These are phyloP conservation scores for Rhinogobius similis DNA, from an alignment of 2,113 vertebrate species.

Conservation along the genomic window DNA sequence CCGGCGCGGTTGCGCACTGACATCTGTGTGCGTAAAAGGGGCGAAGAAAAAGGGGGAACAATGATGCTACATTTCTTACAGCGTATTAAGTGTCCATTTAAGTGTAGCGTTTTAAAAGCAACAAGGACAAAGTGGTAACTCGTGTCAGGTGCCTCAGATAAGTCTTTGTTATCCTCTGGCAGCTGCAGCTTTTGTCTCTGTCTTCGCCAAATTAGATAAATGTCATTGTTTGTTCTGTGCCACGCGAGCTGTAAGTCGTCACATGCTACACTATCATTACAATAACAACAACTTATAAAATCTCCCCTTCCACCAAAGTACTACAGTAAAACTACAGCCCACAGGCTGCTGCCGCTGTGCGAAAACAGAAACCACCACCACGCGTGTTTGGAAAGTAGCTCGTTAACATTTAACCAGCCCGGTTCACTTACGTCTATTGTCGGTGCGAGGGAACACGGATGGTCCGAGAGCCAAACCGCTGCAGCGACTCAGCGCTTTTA, in stretches of 20 bases:
- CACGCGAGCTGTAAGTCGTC: conserved; percentile 1
- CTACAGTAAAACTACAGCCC: background rate
- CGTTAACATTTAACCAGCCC: background rate
- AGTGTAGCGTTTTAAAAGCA: conserved; percentile 1
- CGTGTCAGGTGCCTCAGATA: background rate
- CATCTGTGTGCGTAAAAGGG: background rate
- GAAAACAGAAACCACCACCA: background rate
- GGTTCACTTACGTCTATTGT: conserved; percentile 34
- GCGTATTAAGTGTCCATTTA: background rate
- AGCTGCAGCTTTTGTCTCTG: background rate
- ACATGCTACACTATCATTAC: background rate
- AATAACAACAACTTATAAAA: background rate
- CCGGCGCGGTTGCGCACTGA: background rate
- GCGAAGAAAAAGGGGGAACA: background rate
- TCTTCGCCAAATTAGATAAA: background rate
- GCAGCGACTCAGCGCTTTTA: background rate
- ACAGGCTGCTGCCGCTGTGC: background rate
- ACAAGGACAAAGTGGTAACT: conserved; percentile 32
- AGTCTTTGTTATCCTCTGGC: background rate
- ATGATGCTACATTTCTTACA: background rate
- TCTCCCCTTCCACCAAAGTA: background rate
- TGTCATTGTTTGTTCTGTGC: conserved; percentile 9
- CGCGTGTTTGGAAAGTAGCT: background rate
- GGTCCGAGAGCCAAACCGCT: conserved; percentile 7
- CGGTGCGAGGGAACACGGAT: conserved; percentile 9